Percentiles rank a stretch among this genome's conserved stretches.
These are phyloP conservation scores for Carassius auratus DNA, from an alignment of 2,113 vertebrate species.

Conservation along the genomic window DNA sequence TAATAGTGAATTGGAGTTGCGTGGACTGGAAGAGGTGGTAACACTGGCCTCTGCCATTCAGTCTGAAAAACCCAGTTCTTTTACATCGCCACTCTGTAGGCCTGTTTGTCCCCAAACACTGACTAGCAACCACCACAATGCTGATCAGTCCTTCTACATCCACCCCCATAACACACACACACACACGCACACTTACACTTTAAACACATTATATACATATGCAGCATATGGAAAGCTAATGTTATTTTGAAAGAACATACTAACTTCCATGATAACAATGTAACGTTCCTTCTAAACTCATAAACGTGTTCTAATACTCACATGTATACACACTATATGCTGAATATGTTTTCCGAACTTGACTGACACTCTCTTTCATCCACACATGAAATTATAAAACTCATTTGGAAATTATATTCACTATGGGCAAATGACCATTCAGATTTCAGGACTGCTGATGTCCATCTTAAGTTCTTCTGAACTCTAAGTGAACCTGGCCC, in stretches of 20 bases:
- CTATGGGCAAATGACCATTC: neutral
- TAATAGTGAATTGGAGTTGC: slow-evolving; percentile 80
- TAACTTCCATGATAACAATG: slow-evolving; percentile 73
- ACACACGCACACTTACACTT: too few species aligned
- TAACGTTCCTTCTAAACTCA: slow-evolving; percentile 42
- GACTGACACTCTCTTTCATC: neutral
- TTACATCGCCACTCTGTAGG: slow-evolving; percentile 84
- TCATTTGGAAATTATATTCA: neutral
- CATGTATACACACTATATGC: neutral
- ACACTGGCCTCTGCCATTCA: slow-evolving; percentile 85
- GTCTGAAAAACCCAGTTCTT: slow-evolving; percentile 79
- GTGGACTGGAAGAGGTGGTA: slow-evolving; percentile 82
- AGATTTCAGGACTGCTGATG: neutral
- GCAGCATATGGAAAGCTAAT: slow-evolving; percentile 65
- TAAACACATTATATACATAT: neutral
- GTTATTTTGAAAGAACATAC: slow-evolving; percentile 78
- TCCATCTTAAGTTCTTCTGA: neutral
- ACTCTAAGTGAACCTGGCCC: neutral
- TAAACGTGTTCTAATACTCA: neutral
- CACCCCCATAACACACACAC: slow-evolving; percentile 71
- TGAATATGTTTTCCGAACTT: neutral
- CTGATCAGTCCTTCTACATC: slow-evolving; percentile 75
- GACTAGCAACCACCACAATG: slow-evolving; percentile 81
- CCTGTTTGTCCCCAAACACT: slow-evolving; percentile 92
- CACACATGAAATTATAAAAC: neutral